Conservation (phyloP, 2,797 vertebrate species). For the Delichon dasypus region DNA sequence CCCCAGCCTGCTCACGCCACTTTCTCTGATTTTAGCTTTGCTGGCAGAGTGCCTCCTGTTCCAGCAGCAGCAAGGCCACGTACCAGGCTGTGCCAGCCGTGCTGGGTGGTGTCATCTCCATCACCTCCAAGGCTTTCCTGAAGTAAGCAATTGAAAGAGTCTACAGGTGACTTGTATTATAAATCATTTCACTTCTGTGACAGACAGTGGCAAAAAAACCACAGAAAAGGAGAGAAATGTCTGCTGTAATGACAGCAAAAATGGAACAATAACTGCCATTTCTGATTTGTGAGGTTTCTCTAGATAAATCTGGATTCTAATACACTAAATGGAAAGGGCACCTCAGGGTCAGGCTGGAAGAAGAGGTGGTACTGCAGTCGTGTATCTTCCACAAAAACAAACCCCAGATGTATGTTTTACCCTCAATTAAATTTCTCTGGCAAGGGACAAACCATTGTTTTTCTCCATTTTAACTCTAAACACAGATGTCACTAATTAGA, state of each 20-base stretch:
- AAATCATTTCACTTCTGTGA: not conserved
- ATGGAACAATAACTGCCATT: not conserved
- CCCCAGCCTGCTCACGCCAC: not conserved
- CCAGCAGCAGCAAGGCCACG: not conserved
- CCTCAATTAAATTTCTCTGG: not conserved
- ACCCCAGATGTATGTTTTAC: not conserved
- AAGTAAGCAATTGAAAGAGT: not conserved
- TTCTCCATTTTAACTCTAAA: not conserved
- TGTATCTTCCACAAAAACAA: not conserved
- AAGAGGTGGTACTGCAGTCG: not conserved
- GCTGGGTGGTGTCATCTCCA: not conserved
- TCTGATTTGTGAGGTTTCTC: not conserved
- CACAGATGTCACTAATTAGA: not conserved
- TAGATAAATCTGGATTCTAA: not conserved
- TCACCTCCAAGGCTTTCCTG: not conserved
- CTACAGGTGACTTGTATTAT: not conserved
- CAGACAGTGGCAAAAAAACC: not conserved
- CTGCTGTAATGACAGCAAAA: not conserved
- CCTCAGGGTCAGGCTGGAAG: not conserved
- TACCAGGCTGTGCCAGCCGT: not conserved
- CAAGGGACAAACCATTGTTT: not conserved
- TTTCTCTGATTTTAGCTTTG: not conserved
- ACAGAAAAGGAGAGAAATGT: not conserved
- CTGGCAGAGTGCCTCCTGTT: not conserved
- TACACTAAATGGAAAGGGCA: not conserved